Base-by-base conservation (phyloP, 2,888 invertebrate species). In the Coenonympha arcania region DNA sequence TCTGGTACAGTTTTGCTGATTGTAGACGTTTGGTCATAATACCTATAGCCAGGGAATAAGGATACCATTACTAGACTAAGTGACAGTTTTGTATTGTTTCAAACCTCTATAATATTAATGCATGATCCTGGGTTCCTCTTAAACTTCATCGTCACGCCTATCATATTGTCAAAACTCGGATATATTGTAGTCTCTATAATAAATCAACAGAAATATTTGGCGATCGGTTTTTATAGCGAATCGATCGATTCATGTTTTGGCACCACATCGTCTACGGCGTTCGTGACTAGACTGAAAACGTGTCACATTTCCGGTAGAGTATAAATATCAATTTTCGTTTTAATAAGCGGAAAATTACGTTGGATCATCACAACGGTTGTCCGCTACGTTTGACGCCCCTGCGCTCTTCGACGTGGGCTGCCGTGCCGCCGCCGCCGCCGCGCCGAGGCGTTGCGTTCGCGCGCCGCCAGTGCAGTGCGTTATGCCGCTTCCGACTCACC, bases 401-500 rank as follows among this genome's bases (percentile, higher is more conserved):
- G 77, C 74, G 76, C 77, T 72, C 73, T 73, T n/a, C n/a, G n/a
- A n/a, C n/a, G n/a, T n/a, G n/a, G 78, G 73, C 54, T 46, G 48
- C 75, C 73, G 76, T 66, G 67, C 62, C 61, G 55, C 36, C 34
- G 51, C 33, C 26, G 41, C 52, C 59, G 60, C 65, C 63, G 55
- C n/a, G n/a, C n/a, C n/a, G n/a, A n/a, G 61, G 66, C 63, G 60
- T 58, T 52, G 56, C 60, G 59, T 54, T 62, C 68, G 63, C 66
- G 61, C 62, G n/a, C n/a, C n/a, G n/a, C n/a, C n/a, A n/a, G n/a
- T n/a, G n/a, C 80, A 82, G 81, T 83, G 68, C 71, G 76, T 73
- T 68, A 63, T 66, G 65, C 65, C 71, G 76, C 76, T 77, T 79
- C 80, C 78, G 71, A 76, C 73, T 68, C 66, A 71, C 66, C 73